phyloP scores from a whole-genome alignment of 1,140 invertebrate species.

The Neodiprion virginianus region DNA sequence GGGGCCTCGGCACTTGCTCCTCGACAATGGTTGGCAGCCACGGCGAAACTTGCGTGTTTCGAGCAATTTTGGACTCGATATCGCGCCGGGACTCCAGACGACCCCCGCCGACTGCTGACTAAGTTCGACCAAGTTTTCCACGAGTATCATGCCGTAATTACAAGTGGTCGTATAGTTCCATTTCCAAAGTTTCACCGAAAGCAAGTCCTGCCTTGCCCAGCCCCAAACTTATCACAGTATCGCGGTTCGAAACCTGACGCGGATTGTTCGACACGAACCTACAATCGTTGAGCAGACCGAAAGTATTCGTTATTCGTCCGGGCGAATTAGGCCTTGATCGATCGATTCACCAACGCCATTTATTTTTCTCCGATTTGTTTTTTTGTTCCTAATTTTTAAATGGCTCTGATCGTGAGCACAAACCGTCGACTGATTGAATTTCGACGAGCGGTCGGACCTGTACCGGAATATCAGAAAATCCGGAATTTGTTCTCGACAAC shows the following conservation, averaged over 20 bases:
- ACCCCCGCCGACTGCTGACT: background rate
- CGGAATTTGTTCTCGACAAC: background rate
- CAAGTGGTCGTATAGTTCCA: background rate
- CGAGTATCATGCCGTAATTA: constrained; percentile 6
- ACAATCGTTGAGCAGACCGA: background rate
- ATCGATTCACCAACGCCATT: too few species aligned
- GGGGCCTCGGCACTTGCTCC: too few species aligned
- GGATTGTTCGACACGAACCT: background rate
- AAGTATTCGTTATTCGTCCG: too few species aligned
- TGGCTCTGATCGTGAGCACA: too few species aligned
- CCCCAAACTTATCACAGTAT: background rate
- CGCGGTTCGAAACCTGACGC: background rate
- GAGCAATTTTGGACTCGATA: background rate
- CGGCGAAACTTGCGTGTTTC: background rate
- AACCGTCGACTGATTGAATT: background rate
- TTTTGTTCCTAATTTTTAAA: too few species aligned
- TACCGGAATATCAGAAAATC: background rate
- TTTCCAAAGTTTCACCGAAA: background rate
- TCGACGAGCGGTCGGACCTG: background rate
- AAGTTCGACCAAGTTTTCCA: constrained; percentile 9
- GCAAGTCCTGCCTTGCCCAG: background rate
- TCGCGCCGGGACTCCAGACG: background rate
- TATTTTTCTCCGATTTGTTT: too few species aligned
- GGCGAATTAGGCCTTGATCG: too few species aligned
- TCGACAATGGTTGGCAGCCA: too few species aligned